phyloP scores from a whole-genome alignment of 2,113 vertebrate genomes.

The Mugil cephalus region DNA sequence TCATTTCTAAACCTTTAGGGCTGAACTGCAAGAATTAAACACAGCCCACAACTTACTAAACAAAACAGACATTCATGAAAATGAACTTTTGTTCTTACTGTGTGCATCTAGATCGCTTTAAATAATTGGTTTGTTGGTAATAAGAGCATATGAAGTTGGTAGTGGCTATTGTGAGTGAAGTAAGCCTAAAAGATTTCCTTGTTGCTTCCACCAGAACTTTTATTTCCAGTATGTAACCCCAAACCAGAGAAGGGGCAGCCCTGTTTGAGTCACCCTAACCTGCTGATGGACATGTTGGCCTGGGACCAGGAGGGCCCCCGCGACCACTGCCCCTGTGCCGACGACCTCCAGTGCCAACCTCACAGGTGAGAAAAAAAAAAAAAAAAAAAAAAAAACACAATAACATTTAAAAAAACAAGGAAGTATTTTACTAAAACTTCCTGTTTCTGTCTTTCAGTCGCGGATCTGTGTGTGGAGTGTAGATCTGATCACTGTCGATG shows the following conservation, averaged over 20 bases:
- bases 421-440: neutral
- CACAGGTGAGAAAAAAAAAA: slow-evolving; percentile 83
- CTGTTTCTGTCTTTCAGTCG: slow-evolving; percentile 54
- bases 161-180: no score
- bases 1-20: no score
- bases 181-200: neutral
- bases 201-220: slow-evolving; percentile 81
- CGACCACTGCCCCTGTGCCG: slow-evolving; percentile 90
- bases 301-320: slow-evolving; percentile 92
- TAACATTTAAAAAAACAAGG: rapidly evolving
- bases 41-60: no score
- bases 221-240: slow-evolving; percentile 93
- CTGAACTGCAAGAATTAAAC: no score
- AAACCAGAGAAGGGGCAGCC: slow-evolving; percentile 85
- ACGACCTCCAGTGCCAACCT: slow-evolving; percentile 87
- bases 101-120: no score
- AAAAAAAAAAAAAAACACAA: neutral
- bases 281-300: slow-evolving; percentile 89
- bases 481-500: slow-evolving; percentile 2
- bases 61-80: no score
- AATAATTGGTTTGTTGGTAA: no score
- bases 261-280: slow-evolving; percentile 87
- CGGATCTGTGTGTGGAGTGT: slow-evolving; percentile 69
- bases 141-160: no score
- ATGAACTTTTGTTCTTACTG: no score